A percentile compares a stretch with the other conserved stretches of the same genome.
Evolutionary conservation across 2,797 vertebrate genomes (phyloP).

Genomic region (Eulemur mongoz): DNA sequence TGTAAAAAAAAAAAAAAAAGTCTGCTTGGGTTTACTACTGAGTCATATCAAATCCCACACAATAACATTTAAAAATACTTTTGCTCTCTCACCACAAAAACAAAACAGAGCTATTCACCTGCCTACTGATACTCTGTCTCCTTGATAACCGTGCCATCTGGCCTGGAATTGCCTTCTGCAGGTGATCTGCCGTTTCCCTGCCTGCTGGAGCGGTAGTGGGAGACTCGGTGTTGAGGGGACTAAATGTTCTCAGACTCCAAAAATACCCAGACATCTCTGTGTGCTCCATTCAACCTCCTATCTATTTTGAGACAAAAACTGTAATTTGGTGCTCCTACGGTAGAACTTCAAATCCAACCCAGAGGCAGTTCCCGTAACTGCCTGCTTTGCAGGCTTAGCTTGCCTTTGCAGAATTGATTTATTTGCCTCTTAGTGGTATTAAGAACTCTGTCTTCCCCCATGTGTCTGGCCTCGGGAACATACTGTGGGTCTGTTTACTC

Average conservation of each 20-base stretch:
- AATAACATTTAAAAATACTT: constrained; percentile 17
- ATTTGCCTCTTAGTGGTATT: constrained; percentile 76
- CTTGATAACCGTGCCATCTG: constrained; percentile 24
- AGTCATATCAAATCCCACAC: not conserved
- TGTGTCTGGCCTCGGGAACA: constrained; percentile 48
- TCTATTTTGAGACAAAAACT: constrained; percentile 84
- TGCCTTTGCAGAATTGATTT: constrained; percentile 74
- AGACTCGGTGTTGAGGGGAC: constrained; percentile 78
- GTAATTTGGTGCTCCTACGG: constrained; percentile 82
- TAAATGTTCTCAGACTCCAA: constrained; percentile 83
- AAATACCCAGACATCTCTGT: constrained; percentile 81
- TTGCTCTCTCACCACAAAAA: constrained; percentile 22
- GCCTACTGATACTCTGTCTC: constrained; percentile 2
- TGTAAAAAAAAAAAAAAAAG: not conserved
- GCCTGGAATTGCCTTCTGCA: constrained; percentile 63
- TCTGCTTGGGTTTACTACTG: not conserved
- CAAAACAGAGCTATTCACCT: not conserved
- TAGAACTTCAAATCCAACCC: constrained; percentile 77
- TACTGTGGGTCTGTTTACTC: constrained; percentile 57
- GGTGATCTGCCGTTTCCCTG: constrained; percentile 73
- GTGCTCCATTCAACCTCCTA: constrained; percentile 78
- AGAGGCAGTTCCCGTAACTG: constrained; percentile 81
- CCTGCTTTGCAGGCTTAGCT: constrained; percentile 77
- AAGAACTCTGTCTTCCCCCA: constrained; percentile 52
- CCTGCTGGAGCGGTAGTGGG: constrained; percentile 77